These are phyloP conservation scores for Odobenus rosmarus DNA, from an alignment of 2,113 vertebrate genomes.

Conservation along the genomic window DNA sequence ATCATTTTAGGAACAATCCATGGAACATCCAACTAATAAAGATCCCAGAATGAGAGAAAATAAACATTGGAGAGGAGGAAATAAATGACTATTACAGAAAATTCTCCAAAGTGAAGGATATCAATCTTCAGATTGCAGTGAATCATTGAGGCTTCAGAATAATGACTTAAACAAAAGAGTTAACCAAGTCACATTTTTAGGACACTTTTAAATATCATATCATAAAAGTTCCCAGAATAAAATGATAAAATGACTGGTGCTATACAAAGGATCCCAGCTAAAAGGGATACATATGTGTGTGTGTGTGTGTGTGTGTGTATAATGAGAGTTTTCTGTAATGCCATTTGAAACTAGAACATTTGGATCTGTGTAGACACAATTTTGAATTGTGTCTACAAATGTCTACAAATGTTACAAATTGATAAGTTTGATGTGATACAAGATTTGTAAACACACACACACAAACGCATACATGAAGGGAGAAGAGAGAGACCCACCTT, in stretches of 20 bases:
- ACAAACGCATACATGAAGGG: neutral
- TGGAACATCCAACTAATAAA: neutral
- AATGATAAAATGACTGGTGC: neutral
- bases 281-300: neutral
- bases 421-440: neutral
- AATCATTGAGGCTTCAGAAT: neutral
- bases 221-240: neutral
- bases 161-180: neutral
- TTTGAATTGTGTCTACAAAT: neutral
- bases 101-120: neutral
- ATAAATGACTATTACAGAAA: neutral
- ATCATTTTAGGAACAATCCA: neutral
- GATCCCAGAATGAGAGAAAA: neutral
- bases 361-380: neutral
- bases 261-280: neutral
- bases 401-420: neutral
- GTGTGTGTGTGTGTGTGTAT: neutral
- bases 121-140: neutral
- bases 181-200: neutral
- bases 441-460: neutral
- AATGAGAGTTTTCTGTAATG: neutral
- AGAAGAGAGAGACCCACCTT: neutral
- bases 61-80: neutral
- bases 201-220: neutral
- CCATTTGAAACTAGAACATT: neutral